phyloP scores from a whole-genome alignment of 2,888 invertebrate species.

The Drosophila kambysellisi region DNA sequence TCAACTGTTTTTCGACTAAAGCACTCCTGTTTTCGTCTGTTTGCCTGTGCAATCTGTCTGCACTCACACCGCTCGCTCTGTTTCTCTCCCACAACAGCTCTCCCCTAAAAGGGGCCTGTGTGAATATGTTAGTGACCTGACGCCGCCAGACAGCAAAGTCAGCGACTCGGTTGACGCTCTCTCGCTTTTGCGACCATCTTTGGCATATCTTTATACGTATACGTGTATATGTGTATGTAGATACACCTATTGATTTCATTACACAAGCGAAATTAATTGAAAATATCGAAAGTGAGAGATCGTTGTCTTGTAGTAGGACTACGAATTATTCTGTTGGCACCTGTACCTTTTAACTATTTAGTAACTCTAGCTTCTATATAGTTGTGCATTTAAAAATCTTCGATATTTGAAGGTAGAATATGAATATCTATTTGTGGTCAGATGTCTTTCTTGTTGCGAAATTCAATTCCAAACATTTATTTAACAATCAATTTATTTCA shows the following conservation, averaged over 20 bases:
- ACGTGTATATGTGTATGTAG: not conserved
- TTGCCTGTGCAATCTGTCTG: constrained; percentile 1
- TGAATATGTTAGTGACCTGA: not conserved
- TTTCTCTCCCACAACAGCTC: not conserved
- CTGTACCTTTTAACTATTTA: not conserved
- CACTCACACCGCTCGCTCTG: not conserved
- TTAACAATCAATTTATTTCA: not conserved
- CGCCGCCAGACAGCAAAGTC: constrained; percentile 6
- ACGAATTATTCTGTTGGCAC: not conserved
- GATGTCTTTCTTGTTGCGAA: not conserved
- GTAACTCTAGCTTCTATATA: not conserved
- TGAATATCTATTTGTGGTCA: not conserved
- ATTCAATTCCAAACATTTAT: not conserved
- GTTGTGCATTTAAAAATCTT: not conserved
- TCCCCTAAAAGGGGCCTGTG: not conserved
- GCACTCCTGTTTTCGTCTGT: not conserved
- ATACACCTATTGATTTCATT: constrained; percentile 3
- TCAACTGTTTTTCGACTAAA: not conserved
- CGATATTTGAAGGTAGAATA: not conserved
- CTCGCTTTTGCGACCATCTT: not conserved
- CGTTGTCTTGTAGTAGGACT: not conserved
- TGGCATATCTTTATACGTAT: not conserved
- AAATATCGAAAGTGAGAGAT: not conserved
- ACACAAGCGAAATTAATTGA: not conserved
- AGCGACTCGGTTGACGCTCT: not conserved